Base-by-base conservation (phyloP, 2,797 vertebrate species). In the Balearica regulorum region DNA sequence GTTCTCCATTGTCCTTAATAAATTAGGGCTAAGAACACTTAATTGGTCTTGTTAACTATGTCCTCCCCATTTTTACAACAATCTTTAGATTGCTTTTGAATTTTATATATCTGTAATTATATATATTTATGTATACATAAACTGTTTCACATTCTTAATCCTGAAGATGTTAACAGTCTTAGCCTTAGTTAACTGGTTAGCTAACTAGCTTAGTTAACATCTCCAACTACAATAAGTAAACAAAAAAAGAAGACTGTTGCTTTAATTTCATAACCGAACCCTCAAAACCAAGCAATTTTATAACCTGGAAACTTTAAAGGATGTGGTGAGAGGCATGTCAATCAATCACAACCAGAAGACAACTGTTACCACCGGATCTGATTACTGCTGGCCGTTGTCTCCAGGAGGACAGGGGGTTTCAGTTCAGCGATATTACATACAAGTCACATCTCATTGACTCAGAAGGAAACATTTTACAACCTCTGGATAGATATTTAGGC, bases 291-390 rank as follows among this genome's bases (percentile, higher is more conserved):
- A 83, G 62, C 43, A 31, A 66, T 79, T 94, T 89, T 93, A 77
- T 87, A 87, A 84, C 55, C 48, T 96, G 79, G 79, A 90, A 90
- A 79, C 48, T 79, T 87, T 82, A 87, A 87, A 96, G 97, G 97
- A 97, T 97, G 96, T 97, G 97, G 96, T 89, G 62, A 93, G 89
- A 95, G 66, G 46, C 91, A 64, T 73, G 93, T 94, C 98, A 97
- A 71, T 97, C 96, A 97, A 71, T 97, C 96, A 97, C 93, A 97
- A 91, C 49, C 68, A 88, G 94, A 65, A 77, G 71, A 72, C 71
- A 54, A 43, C 25, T 77, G n/a, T 78, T 84, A 53, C 83, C 46
- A 64, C 95, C 13, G 12, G 83, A 96, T 97, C 94, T 66, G 60
- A 82, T 93, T 78, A 41, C 71, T 70, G 64, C 61, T 37, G 88